A percentile compares a stretch with the other conserved stretches of the same genome.
Evolutionary conservation across 2,113 vertebrate species (phyloP).

Genomic region (Lepus europaeus): DNA sequence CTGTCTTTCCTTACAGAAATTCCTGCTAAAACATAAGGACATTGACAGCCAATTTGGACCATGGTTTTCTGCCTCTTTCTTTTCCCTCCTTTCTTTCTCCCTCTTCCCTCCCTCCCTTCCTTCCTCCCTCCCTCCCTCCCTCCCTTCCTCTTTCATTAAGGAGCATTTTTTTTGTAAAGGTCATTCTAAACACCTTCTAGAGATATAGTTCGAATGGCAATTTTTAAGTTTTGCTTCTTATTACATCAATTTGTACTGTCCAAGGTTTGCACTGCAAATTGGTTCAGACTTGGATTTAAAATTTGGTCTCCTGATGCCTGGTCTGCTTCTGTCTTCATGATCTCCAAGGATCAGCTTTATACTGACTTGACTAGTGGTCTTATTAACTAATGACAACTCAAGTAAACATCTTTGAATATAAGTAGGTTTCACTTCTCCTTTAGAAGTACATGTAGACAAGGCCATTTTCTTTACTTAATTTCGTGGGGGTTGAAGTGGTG

Average conservation of each 20-base stretch:
- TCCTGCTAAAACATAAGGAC: background rate
- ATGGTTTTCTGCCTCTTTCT: background rate
- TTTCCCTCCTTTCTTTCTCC: too few relatives aligned
- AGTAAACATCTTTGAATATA: constrained; percentile 21
- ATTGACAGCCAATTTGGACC: background rate
- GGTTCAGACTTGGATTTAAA: background rate
- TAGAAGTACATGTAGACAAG: background rate
- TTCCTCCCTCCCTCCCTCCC: too few relatives aligned
- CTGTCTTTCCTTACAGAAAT: background rate
- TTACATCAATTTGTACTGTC: background rate
- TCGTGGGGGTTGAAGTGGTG: rapidly evolving
- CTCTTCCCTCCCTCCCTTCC: background rate
- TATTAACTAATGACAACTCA: background rate
- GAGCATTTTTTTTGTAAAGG: background rate
- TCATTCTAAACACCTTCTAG: background rate
- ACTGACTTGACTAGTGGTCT: background rate
- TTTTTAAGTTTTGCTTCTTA: background rate
- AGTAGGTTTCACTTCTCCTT: background rate
- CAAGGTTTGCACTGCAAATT: background rate
- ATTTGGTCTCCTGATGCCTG: background rate
- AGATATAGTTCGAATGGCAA: background rate
- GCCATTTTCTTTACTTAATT: constrained; percentile 2
- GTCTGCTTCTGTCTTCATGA: background rate
- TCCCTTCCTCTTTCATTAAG: background rate
- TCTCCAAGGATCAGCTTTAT: background rate